Percentiles rank a stretch among this genome's conserved stretches.
Evolutionary conservation across 2,113 vertebrate species (phyloP).

Genomic region (Clarias magur): DNA sequence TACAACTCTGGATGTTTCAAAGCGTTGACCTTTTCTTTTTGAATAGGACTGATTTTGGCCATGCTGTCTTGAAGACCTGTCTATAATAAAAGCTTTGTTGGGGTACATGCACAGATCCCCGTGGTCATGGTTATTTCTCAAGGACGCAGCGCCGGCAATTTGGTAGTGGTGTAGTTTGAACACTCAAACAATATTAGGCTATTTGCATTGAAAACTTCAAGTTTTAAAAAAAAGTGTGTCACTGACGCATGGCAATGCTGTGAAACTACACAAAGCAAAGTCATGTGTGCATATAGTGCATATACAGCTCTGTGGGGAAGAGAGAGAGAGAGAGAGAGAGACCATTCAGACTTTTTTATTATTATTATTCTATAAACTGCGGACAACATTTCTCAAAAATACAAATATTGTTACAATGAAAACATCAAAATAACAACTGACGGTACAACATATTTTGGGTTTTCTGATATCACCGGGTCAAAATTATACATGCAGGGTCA

Average conservation of each 20-base stretch:
- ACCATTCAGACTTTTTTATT: no score
- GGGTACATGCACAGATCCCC: neutral
- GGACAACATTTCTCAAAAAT: no score
- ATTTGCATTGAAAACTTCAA: neutral
- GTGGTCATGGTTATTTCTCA: neutral
- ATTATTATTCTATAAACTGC: no score
- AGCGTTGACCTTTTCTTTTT: constrained; percentile 44
- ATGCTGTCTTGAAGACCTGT: constrained; percentile 18
- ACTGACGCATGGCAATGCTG: neutral
- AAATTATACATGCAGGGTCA: no score
- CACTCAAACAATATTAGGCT: neutral
- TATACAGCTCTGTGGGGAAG: no score
- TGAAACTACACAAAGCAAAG: neutral
- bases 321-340: no score
- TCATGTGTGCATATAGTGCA: no score
- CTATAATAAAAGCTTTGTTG: constrained; percentile 40
- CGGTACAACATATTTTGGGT: no score
- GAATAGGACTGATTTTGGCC: constrained; percentile 15
- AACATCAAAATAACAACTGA: no score
- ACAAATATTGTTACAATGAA: no score
- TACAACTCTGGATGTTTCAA: constrained; percentile 20
- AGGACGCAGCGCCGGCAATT: neutral
- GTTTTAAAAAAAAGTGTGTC: neutral
- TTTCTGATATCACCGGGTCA: no score
- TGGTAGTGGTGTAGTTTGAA: neutral